Base-by-base conservation (phyloP, 1,140 invertebrate species). In the Eulimnadia texana region DNA sequence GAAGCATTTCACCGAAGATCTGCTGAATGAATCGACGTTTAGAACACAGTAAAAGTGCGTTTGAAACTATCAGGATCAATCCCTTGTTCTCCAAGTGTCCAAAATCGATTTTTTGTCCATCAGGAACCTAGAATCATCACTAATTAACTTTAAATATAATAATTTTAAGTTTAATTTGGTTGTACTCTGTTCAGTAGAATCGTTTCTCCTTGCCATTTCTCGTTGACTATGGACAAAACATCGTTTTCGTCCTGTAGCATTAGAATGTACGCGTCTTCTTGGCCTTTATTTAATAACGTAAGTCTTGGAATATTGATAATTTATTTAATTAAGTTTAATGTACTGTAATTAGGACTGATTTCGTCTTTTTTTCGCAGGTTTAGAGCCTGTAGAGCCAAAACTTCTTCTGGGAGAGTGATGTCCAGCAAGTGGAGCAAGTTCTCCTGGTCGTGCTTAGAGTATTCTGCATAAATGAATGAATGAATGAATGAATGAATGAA, bases 31-130 rank as follows among this genome's bases (percentile, higher is more conserved):
- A 65, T 58, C 69, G 68, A 10, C 74, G 66, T 50, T 72, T 71
- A 3, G 42, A 60, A 11, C 62, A 63, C 10, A 78, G 69, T 28
- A 72, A 69, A 16, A 71, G 69, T 6, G 76, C 73, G 62, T 72
- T 70, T 29, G 71, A 72, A 27, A 76, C 75, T 50, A 78, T 71
- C 50, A 78, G 60, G 58, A 78, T 60, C 50, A 77, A 63, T 9
- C 74, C 73, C 56, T 75, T 71, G 16, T 76, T 72, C 74, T 77
- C 24, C 16, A 61, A 75, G 3, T 73, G 72, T 59, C 75, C 74
- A 9, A 78, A 70, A 16, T 42, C 33, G 33, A 42, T 42, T 16
- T 42, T 42, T 16, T 42, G 33, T 6, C 33, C 33, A 16, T 16
- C 16, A 16, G 33, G 33, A 9, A 42, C 6, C 33, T 42, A 16